These are phyloP conservation scores for Geophilus truncorum DNA, from an alignment of 2,888 invertebrate genomes.

Conservation along the genomic window DNA sequence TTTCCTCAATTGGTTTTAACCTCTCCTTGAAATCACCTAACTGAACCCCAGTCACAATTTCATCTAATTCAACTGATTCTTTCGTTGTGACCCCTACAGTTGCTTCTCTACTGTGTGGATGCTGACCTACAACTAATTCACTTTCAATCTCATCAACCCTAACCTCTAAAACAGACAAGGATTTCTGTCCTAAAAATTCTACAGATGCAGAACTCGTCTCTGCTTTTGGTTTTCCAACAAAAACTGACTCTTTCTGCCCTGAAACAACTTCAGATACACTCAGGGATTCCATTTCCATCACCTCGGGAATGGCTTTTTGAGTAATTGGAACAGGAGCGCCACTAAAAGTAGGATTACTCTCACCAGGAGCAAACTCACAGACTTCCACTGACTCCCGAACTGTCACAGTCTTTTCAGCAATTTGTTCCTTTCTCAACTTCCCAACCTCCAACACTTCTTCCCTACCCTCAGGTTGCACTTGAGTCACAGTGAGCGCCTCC, in stretches of 20 bases:
- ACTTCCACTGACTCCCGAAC: slow-evolving; percentile 34
- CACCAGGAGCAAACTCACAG: slow-evolving; percentile 35
- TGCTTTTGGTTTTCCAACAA: not conserved
- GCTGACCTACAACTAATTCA: not conserved
- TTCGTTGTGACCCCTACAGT: not conserved
- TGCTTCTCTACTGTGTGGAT: not conserved
- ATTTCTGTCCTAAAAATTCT: not conserved
- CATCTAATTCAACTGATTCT: slow-evolving; percentile 6
- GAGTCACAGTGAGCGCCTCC: slow-evolving; percentile 38
- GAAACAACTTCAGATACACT: slow-evolving; percentile 37
- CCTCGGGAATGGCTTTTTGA: slow-evolving; percentile 34
- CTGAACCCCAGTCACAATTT: not conserved
- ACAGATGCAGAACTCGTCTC: not conserved
- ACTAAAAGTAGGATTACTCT: slow-evolving; percentile 35
- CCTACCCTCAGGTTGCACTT: slow-evolving; percentile 37
- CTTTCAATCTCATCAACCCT: not conserved
- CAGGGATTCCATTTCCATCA: slow-evolving; percentile 36
- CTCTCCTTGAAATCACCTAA: not conserved
- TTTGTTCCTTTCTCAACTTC: not conserved
- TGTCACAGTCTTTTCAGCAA: not conserved
- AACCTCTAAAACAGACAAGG: not conserved
- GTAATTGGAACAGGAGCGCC: not conserved
- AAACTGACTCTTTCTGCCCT: slow-evolving; percentile 35
- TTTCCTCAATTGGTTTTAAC: not conserved
- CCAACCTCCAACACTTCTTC: slow-evolving; percentile 22